Conservation (phyloP, 2,888 invertebrate genomes). For the Parapristionchus giblindavisi region DNA sequence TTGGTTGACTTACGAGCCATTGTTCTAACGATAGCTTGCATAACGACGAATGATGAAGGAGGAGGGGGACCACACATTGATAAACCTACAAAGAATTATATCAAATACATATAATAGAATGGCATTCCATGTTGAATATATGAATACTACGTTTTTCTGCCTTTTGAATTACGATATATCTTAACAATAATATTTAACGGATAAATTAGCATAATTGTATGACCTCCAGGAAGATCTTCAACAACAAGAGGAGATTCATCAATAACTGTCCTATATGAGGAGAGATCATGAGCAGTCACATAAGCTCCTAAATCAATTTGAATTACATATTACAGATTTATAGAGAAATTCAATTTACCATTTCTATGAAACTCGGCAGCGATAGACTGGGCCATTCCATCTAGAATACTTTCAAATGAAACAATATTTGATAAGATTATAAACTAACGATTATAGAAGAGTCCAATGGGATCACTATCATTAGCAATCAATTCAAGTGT, state of each 20-base stretch:
- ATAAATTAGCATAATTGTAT: too few species aligned
- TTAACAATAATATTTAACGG: too few species aligned
- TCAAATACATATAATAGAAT: too few species aligned
- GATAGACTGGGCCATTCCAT: constrained; percentile 68
- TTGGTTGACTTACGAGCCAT: constrained; percentile 75
- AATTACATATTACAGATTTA: not conserved
- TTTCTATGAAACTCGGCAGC: constrained; percentile 66
- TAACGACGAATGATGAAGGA: constrained; percentile 85
- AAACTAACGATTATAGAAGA: constrained; percentile 66
- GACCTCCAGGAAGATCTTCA: constrained; percentile 30
- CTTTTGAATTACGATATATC: not conserved
- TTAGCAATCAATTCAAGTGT: constrained; percentile 57
- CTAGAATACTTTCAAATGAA: constrained; percentile 31
- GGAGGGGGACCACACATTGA: constrained; percentile 84
- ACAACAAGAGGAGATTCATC: constrained; percentile 58
- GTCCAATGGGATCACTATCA: constrained; percentile 63
- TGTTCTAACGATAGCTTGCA: constrained; percentile 84
- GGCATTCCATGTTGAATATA: too few species aligned
- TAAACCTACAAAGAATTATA: constrained; percentile 72
- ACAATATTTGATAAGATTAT: not conserved
- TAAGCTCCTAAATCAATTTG: constrained; percentile 50
- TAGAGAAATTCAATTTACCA: constrained; percentile 39
- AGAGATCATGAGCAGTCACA: constrained; percentile 60
- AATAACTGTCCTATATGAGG: constrained; percentile 59
- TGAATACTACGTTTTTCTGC: not conserved